Percentiles rank a stretch among this genome's conserved stretches.
Evolutionary conservation across 2,797 vertebrate genomes (phyloP).

Genomic region (Paguma larvata): DNA sequence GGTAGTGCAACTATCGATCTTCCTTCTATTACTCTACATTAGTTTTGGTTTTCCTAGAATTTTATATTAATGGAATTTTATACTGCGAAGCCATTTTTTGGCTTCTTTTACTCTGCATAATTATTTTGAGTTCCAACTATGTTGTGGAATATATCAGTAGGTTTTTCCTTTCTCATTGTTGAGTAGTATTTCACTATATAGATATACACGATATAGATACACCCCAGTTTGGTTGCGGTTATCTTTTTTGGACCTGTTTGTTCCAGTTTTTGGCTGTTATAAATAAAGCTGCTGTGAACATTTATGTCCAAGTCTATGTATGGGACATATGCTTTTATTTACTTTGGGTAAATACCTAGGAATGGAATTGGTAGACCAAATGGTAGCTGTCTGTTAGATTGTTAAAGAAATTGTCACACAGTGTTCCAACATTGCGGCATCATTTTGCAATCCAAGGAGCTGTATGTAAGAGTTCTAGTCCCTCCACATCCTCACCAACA

Average conservation of each 20-base stretch:
- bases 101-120: not conserved
- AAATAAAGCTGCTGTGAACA: not conserved
- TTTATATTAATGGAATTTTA: not conserved
- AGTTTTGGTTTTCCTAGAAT: not conserved
- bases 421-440: not conserved
- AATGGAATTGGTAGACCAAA: not conserved
- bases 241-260: not conserved
- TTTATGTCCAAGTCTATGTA: not conserved
- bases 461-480: not conserved
- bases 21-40: not conserved
- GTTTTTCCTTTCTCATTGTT: not conserved
- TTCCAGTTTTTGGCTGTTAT: not conserved
- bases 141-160: not conserved
- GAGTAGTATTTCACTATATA: not conserved
- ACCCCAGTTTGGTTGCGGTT: not conserved
- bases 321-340: not conserved
- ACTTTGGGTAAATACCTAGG: not conserved
- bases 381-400: not conserved
- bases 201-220: not conserved
- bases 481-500: not conserved
- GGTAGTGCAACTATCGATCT: not conserved
- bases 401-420: not conserved
- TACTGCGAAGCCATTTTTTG: not conserved
- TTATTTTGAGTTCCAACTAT: not conserved
- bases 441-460: not conserved